Evolutionary conservation across 2,797 vertebrate species (phyloP).

Genomic region (Thamnophis elegans): DNA sequence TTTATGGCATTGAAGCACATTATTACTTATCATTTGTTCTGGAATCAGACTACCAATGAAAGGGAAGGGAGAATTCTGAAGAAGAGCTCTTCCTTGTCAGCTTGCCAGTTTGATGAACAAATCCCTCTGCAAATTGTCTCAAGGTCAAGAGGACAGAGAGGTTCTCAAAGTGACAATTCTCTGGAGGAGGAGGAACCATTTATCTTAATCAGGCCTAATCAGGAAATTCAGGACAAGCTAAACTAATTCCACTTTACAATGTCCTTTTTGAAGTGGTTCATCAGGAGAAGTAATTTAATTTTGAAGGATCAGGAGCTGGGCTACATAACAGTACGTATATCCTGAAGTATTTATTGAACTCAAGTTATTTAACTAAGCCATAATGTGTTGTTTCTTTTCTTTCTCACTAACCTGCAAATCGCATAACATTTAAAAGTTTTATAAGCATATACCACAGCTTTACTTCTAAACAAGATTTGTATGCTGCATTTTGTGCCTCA

Average conservation of each 20-base stretch:
- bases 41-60: neutral
- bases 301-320: constrained; percentile 42
- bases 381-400: neutral
- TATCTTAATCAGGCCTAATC: constrained; percentile 35
- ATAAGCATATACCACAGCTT: neutral
- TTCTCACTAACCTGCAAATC: neutral
- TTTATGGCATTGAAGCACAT: neutral
- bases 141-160: constrained; percentile 20
- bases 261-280: constrained; percentile 20
- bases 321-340: constrained; percentile 21
- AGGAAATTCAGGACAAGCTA: constrained; percentile 39
- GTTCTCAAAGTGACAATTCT: constrained; percentile 33
- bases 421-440: neutral
- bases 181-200: constrained; percentile 3
- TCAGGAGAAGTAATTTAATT: constrained; percentile 45
- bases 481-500: neutral
- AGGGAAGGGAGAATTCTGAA: neutral
- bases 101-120: neutral
- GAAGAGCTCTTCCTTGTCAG: neutral
- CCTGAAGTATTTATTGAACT: constrained; percentile 5
- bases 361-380: neutral
- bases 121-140: constrained; percentile 8
- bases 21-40: neutral
- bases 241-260: constrained; percentile 19
- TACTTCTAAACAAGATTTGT: neutral